phyloP scores from a whole-genome alignment of 1,140 invertebrate genomes.

The Solenopsis invicta region DNA sequence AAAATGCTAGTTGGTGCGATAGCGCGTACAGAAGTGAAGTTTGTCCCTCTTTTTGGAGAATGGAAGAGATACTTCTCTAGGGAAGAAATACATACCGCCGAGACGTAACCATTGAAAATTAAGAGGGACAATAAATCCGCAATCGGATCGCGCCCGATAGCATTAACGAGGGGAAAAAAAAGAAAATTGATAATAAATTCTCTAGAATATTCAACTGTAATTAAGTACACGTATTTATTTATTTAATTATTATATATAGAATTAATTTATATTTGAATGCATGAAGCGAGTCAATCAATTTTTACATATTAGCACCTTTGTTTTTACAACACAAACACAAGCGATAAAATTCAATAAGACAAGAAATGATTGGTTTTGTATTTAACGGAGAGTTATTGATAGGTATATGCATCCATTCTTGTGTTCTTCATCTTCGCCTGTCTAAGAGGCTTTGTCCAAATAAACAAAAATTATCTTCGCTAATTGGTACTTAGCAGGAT shows the following conservation, averaged over 20 bases:
- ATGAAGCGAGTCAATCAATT: not conserved
- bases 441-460: not conserved
- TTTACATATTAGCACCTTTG: not conserved
- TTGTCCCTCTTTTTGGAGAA: constrained; percentile 34
- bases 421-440: not conserved
- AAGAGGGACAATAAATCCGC: constrained; percentile 8
- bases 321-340: not conserved
- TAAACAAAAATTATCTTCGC: not conserved
- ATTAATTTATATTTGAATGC: not conserved
- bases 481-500: not conserved
- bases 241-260: no score
- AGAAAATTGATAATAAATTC: not conserved
- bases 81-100: not conserved
- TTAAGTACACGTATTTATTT: not conserved
- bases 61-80: not conserved
- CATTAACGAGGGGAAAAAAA: not conserved
- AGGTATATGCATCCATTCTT: not conserved
- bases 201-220: no score
- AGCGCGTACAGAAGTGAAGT: constrained; percentile 34
- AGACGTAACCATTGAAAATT: constrained; percentile 31
- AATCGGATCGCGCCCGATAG: not conserved
- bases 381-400: not conserved
- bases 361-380: not conserved
- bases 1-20: constrained; percentile 56
- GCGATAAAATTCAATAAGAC: not conserved